phyloP scores from a whole-genome alignment of 1,140 invertebrate species.

The Drosophila busckii region DNA sequence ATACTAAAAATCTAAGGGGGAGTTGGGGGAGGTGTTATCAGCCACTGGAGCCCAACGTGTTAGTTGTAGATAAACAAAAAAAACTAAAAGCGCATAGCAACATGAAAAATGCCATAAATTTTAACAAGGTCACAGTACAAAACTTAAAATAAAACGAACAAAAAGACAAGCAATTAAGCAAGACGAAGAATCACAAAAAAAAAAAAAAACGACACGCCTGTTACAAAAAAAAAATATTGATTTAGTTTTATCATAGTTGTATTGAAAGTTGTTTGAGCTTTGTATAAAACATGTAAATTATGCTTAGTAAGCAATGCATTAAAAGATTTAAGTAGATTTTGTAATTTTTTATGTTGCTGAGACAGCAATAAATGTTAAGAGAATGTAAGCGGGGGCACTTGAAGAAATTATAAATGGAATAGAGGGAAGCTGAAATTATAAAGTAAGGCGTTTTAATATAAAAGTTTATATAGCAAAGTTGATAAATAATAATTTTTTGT shows the following conservation, averaged over 20 bases:
- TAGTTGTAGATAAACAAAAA: conserved; percentile 61
- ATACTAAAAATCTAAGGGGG: no score
- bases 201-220: conserved; percentile 18
- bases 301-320: background rate
- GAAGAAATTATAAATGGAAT: no score
- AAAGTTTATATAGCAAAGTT: no score
- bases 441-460: no score
- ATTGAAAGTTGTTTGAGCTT: conserved; percentile 2
- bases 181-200: conserved; percentile 30
- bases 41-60: conserved; percentile 24
- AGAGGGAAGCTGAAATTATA: no score
- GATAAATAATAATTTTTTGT: no score
- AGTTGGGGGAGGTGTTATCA: conserved; percentile 40
- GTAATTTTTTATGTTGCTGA: no score
- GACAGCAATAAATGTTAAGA: no score
- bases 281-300: no score
- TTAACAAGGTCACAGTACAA: conserved; percentile 65
- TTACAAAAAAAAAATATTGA: no score
- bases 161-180: conserved; percentile 57
- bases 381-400: no score
- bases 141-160: no score
- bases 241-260: conserved; percentile 45
- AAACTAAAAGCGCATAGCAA: conserved; percentile 8
- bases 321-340: background rate
- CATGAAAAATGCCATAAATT: conserved; percentile 62